Conservation (phyloP, 92 coral and sea anemone genomes). For the Ricordea florida region DNA sequence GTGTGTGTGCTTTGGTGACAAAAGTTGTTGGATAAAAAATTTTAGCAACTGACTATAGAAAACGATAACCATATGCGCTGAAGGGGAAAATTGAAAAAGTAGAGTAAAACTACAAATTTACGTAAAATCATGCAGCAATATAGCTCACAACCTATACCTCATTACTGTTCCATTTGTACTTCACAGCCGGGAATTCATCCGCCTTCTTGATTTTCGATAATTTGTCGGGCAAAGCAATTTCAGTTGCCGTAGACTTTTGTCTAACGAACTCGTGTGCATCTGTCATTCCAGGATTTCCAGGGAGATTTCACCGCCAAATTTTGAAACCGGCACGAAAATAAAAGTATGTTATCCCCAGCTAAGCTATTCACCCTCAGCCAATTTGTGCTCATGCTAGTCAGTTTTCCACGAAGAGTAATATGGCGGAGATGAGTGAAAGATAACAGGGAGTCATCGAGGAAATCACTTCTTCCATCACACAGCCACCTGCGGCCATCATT, state of each 20-base stretch:
- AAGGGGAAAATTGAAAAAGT: no score
- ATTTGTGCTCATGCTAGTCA: slow-evolving; percentile 39
- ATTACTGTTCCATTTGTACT: slow-evolving; percentile 85
- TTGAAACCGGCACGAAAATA: slow-evolving; percentile 6
- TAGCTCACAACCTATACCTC: slow-evolving; percentile 60
- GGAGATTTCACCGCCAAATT: slow-evolving; percentile 50
- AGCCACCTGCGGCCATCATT: slow-evolving; percentile 37
- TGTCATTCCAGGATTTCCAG: slow-evolving; percentile 91
- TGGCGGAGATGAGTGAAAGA: slow-evolving; percentile 22
- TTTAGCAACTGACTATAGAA: no score
- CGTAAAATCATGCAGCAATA: not conserved
- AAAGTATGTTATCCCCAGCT: slow-evolving; percentile 18
- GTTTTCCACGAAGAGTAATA: slow-evolving; percentile 11
- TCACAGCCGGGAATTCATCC: slow-evolving; percentile 71
- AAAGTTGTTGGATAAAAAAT: no score
- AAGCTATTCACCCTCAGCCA: slow-evolving; percentile 11
- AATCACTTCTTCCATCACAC: slow-evolving; percentile 9
- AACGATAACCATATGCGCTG: no score
- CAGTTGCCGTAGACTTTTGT: slow-evolving; percentile 39
- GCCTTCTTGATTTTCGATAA: slow-evolving; percentile 85
- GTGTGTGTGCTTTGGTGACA: no score
- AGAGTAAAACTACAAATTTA: not conserved
- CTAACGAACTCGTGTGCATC: slow-evolving; percentile 40
- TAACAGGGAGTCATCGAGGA: slow-evolving; percentile 24
- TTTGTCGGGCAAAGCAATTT: slow-evolving; percentile 81